These are phyloP conservation scores for Epinephelus lanceolatus DNA, from an alignment of 2,113 vertebrate genomes.

Conservation along the genomic window DNA sequence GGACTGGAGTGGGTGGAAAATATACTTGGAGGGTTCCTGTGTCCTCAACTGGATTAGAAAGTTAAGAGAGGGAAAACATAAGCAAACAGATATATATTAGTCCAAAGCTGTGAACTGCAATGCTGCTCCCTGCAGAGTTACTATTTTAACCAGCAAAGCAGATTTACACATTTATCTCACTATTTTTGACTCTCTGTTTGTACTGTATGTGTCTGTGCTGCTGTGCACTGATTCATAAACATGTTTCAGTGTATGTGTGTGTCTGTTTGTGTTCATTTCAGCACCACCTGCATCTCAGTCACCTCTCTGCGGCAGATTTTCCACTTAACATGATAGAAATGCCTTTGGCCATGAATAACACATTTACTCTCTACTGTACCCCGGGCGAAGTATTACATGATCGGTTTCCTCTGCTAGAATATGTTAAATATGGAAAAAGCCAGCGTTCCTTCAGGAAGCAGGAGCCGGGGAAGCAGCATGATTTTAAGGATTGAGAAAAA, in stretches of 20 bases:
- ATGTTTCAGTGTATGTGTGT: not conserved
- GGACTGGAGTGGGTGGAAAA: conserved; percentile 48
- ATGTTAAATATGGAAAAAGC: conserved; percentile 49
- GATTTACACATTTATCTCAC: conserved; percentile 53
- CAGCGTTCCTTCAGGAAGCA: conserved; percentile 39
- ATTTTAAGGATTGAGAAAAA: conserved; percentile 55
- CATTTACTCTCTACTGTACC: conserved; percentile 73
- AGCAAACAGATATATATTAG: conserved; percentile 22
- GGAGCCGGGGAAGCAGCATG: conserved; percentile 28
- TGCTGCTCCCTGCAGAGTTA: conserved; percentile 34
- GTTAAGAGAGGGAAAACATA: conserved; percentile 49
- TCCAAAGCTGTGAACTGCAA: conserved; percentile 39
- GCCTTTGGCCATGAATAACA: conserved; percentile 74
- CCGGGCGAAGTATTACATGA: conserved; percentile 68
- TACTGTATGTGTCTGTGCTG: conserved; percentile 23
- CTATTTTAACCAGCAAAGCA: conserved; percentile 52
- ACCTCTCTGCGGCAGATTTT: conserved; percentile 70
- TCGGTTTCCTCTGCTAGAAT: conserved; percentile 61
- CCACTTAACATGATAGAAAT: conserved; percentile 78
- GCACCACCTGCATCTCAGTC: conserved; percentile 70
- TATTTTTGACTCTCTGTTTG: conserved; percentile 57
- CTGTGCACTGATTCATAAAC: conserved; percentile 49
- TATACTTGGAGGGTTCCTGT: conserved; percentile 32
- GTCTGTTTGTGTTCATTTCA: conserved; percentile 55
- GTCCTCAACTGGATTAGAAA: conserved; percentile 53